phyloP scores from a whole-genome alignment of 2,888 invertebrate species.

The Chironomus riparius region DNA sequence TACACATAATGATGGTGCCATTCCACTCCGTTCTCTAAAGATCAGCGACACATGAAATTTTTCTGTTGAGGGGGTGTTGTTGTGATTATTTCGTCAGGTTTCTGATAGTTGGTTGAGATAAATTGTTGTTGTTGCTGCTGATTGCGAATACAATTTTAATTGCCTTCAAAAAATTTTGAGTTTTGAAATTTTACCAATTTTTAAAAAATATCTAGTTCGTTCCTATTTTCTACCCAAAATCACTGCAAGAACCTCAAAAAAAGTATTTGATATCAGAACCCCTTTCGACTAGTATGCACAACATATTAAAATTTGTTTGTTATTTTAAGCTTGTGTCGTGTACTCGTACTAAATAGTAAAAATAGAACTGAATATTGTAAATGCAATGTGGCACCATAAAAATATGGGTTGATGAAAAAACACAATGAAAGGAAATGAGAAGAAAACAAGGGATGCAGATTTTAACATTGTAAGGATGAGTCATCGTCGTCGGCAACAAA shows the following conservation, averaged over 20 bases:
- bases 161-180: no score
- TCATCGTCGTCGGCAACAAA: not conserved
- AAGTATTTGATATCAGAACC: no score
- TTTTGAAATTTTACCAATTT: no score
- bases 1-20: no score
- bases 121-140: no score
- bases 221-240: not conserved
- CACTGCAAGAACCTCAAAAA: not conserved
- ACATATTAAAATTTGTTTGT: slow-evolving; percentile 13
- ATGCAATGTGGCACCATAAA: not conserved
- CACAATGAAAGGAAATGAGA: not conserved
- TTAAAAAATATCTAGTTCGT: no score
- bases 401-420: not conserved
- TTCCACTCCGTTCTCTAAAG: not conserved
- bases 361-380: not conserved
- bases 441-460: not conserved
- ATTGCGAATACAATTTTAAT: no score
- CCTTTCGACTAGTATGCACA: no score
- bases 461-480: not conserved
- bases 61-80: no score
- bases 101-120: no score
- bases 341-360: not conserved
- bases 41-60: not conserved
- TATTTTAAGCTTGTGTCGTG: slow-evolving; percentile 18
- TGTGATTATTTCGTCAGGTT: no score